Percentiles rank a stretch among this genome's conserved stretches.
These are phyloP conservation scores for Geococcyx californianus DNA, from an alignment of 2,113 vertebrate species.

Conservation along the genomic window DNA sequence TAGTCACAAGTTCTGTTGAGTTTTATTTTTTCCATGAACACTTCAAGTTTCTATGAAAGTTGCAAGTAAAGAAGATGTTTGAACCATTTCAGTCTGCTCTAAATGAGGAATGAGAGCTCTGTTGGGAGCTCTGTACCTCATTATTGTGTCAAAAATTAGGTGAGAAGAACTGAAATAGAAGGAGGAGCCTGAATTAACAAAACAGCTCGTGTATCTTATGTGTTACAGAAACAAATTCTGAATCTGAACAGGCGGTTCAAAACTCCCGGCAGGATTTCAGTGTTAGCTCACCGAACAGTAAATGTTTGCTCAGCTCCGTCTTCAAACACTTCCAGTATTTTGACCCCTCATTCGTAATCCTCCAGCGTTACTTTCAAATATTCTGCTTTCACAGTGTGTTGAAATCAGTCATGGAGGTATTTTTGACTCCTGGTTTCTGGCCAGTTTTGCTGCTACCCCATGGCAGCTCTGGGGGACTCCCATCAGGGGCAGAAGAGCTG, in stretches of 20 bases:
- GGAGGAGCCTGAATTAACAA: not conserved
- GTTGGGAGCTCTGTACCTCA: not conserved
- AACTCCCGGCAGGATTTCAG: not conserved
- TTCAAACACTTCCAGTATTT: conserved; percentile 34
- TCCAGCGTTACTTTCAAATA: not conserved
- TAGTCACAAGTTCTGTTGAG: not conserved
- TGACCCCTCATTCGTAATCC: conserved; percentile 20
- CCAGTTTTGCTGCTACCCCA: fast-evolving
- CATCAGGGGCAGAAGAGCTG: not conserved
- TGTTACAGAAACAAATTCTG: not conserved
- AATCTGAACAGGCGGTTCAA: not conserved
- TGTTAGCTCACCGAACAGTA: not conserved
- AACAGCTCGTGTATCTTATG: not conserved
- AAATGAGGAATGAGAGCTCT: not conserved
- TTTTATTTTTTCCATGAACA: not conserved
- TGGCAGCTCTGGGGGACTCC: not conserved
- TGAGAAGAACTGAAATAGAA: not conserved
- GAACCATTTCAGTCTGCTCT: not conserved
- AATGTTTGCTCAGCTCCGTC: conserved; percentile 20
- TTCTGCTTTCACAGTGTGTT: not conserved
- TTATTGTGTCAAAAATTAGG: conserved; percentile 16
- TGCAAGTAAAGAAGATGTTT: not conserved
- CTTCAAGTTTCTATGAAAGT: not conserved
- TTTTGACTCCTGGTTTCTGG: not conserved
- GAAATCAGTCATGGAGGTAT: not conserved